These are phyloP conservation scores for Cantharis flavilabris DNA, from an alignment of 2,888 invertebrate species.

Conservation along the genomic window DNA sequence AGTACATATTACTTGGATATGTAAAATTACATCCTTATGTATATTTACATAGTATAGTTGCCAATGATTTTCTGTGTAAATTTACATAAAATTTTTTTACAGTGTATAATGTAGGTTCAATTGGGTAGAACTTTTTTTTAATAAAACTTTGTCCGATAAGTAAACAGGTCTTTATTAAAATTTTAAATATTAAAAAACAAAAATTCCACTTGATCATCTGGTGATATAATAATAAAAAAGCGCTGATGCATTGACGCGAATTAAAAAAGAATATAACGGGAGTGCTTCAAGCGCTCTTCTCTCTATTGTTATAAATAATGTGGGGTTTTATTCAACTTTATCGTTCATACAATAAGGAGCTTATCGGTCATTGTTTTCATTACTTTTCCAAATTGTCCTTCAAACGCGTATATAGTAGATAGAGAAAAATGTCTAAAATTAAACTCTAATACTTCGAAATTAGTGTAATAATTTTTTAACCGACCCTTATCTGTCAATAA, in stretches of 20 bases:
- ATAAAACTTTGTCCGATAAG: background rate
- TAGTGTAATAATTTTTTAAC: background rate
- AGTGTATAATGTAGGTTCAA: no score
- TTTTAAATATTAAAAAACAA: constrained; percentile 16
- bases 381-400: constrained; percentile 9
- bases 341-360: constrained; percentile 37
- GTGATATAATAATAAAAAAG: constrained; percentile 31
- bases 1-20: no score
- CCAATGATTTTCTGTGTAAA: no score
- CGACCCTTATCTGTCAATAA: background rate
- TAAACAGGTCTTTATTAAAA: background rate
- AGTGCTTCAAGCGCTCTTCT: constrained; percentile 35
- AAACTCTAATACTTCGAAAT: background rate
- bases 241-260: constrained; percentile 34
- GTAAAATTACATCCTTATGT: no score
- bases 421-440: constrained; percentile 1
- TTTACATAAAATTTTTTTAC: no score
- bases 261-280: constrained; percentile 36
- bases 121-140: background rate
- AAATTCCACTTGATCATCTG: constrained; percentile 41
- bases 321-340: constrained; percentile 34
- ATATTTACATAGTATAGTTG: no score
- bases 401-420: background rate
- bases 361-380: constrained; percentile 35
- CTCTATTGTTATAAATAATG: constrained; percentile 30